A percentile compares a stretch with the other conserved stretches of the same genome.
Evolutionary conservation across 2,888 invertebrate genomes (phyloP).

Genomic region (Mechanitis mazaeus): DNA sequence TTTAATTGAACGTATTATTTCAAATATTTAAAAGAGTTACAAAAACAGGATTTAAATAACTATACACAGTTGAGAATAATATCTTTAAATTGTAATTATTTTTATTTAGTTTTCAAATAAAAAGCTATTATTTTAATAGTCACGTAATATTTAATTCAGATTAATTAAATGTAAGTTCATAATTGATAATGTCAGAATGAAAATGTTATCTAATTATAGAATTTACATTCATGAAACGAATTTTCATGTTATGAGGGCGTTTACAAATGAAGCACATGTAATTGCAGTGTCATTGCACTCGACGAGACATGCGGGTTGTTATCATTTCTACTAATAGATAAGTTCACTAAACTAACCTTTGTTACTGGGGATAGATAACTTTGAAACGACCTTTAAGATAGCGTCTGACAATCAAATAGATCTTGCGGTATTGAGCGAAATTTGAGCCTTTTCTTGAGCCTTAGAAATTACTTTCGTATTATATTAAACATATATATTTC

Average conservation of each 20-base stretch:
- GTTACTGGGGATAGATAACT: not conserved
- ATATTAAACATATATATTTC: no score
- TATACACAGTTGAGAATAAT: no score
- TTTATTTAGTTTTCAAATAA: no score
- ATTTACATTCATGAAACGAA: conserved; percentile 20
- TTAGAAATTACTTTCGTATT: no score
- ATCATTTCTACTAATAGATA: conserved; percentile 43
- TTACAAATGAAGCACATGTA: conserved; percentile 47
- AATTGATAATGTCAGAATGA: conserved; percentile 9
- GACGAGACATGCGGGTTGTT: conserved; percentile 49
- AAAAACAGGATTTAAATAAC: no score
- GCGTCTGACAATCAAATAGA: not conserved
- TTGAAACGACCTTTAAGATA: not conserved
- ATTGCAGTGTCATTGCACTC: conserved; percentile 35
- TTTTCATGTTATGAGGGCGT: conserved; percentile 40
- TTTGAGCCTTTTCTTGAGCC: no score
- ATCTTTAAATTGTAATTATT: no score
- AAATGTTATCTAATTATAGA: conserved; percentile 12
- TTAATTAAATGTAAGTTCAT: conserved; percentile 18
- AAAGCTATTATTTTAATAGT: no score
- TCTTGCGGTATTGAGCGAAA: not conserved
- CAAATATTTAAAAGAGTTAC: no score
- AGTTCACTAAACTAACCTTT: conserved; percentile 37
- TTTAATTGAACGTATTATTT: no score
- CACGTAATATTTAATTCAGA: not conserved